Conservation (phyloP, 2,888 invertebrate species). For the Lasius fuliginosus region DNA sequence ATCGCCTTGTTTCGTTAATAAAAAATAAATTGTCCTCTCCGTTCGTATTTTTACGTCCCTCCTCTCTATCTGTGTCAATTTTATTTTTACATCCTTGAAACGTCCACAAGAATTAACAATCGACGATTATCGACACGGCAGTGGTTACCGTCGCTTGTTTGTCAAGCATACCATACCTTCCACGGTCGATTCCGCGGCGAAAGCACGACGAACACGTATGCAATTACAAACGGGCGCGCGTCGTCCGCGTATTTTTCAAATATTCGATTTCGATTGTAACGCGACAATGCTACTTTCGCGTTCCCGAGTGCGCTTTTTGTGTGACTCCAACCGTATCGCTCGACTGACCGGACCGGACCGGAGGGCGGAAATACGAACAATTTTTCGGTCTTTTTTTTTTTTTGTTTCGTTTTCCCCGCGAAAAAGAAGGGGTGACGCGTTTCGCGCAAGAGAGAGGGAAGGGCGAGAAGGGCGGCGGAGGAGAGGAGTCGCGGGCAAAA, state of each 20-base stretch:
- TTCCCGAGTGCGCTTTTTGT: conserved; percentile 26
- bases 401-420: background rate
- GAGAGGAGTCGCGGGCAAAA: background rate
- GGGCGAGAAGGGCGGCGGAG: no score
- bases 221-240: conserved; percentile 34
- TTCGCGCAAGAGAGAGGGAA: background rate
- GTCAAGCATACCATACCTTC: background rate
- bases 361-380: conserved; percentile 1
- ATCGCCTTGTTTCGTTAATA: conserved; percentile 4
- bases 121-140: background rate
- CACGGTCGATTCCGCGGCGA: background rate
- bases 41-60: background rate
- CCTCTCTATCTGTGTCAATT: background rate
- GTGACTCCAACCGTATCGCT: conserved; percentile 29
- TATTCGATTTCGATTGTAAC: conserved; percentile 52
- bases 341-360: background rate
- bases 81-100: background rate
- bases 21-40: background rate
- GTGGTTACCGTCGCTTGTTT: background rate
- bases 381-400: conserved; percentile 3
- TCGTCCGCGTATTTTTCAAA: conserved; percentile 42
- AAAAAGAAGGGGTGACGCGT: background rate
- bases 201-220: conserved; percentile 7
- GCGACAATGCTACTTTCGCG: conserved; percentile 51
- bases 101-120: background rate